Percentiles rank a stretch among this genome's conserved stretches.
Conservation (phyloP, 2,113 vertebrate genomes). For the Syrrhaptes paradoxus region DNA sequence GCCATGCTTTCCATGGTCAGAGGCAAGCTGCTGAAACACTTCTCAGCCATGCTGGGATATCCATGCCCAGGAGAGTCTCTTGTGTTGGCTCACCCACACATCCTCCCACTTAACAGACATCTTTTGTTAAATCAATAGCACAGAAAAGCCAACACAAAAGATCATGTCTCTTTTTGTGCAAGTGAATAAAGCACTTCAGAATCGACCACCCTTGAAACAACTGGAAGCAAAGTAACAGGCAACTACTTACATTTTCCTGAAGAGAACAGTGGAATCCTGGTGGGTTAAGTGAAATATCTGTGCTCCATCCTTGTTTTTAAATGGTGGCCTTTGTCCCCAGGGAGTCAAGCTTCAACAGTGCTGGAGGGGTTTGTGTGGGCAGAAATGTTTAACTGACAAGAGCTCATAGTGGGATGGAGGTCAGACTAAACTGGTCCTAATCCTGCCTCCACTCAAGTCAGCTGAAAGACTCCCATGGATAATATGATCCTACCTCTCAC, state of each 20-base stretch:
- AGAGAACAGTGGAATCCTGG: neutral
- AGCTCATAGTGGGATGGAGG: neutral
- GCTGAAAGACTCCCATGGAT: neutral
- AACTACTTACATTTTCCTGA: neutral
- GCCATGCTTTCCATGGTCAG: neutral
- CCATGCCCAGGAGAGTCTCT: neutral
- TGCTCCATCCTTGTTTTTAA: neutral
- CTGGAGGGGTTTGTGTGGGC: fast-evolving
- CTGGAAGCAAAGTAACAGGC: neutral
- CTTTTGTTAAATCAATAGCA: neutral
- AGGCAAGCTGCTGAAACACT: neutral
- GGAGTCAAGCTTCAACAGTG: fast-evolving
- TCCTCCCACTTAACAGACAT: neutral
- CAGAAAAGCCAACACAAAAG: neutral
- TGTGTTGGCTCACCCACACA: neutral
- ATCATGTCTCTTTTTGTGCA: neutral
- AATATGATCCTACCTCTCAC: neutral
- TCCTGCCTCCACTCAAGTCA: neutral
- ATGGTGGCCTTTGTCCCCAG: neutral
- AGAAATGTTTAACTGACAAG: neutral
- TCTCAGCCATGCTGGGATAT: neutral
- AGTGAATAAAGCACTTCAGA: neutral
- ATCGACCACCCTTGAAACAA: neutral
- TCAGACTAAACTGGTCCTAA: neutral
- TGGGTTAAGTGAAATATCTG: neutral